phyloP scores from a whole-genome alignment of 2,888 invertebrate species.

The Melanophora roralis region DNA sequence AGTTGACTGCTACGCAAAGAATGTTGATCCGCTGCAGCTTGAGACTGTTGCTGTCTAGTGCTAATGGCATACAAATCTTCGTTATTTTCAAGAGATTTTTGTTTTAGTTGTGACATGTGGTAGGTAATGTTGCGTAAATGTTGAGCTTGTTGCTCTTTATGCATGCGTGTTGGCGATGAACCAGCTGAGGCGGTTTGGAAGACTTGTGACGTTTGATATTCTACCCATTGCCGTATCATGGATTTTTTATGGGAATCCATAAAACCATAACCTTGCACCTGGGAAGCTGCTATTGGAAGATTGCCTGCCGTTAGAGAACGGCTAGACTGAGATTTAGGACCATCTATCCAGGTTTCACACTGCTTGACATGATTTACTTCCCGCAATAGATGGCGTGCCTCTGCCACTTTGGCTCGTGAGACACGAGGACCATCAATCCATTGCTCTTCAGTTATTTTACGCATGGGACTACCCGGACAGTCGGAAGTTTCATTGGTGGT shows the following conservation, averaged over 20 bases:
- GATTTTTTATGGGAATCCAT: conserved; percentile 95
- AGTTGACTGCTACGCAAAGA: conserved; percentile 77
- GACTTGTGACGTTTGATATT: conserved; percentile 91
- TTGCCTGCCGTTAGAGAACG: conserved; percentile 77
- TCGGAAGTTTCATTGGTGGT: conserved; percentile 62
- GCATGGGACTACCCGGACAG: conserved; percentile 76
- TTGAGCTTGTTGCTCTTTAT: conserved; percentile 75
- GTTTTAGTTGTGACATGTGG: conserved; percentile 81
- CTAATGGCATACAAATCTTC: conserved; percentile 63
- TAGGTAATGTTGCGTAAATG: conserved; percentile 78
- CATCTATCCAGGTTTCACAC: conserved; percentile 96
- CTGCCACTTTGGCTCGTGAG: conserved; percentile 88
- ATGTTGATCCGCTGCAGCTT: conserved; percentile 70
- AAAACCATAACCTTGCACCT: conserved; percentile 84
- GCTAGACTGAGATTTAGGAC: conserved; percentile 85
- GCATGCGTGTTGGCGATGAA: conserved; percentile 76
- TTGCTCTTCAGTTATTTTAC: conserved; percentile 87
- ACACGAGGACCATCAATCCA: conserved; percentile 98
- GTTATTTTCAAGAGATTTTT: conserved; percentile 72
- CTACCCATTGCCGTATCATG: conserved; percentile 96
- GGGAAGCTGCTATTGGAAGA: conserved; percentile 71
- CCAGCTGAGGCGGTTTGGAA: conserved; percentile 80
- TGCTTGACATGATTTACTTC: conserved; percentile 87
- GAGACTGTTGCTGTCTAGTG: conserved; percentile 51
- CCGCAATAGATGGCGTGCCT: conserved; percentile 87